Evolutionary conservation across 2,888 invertebrate genomes (phyloP).

Genomic region (Linyphia triangularis): DNA sequence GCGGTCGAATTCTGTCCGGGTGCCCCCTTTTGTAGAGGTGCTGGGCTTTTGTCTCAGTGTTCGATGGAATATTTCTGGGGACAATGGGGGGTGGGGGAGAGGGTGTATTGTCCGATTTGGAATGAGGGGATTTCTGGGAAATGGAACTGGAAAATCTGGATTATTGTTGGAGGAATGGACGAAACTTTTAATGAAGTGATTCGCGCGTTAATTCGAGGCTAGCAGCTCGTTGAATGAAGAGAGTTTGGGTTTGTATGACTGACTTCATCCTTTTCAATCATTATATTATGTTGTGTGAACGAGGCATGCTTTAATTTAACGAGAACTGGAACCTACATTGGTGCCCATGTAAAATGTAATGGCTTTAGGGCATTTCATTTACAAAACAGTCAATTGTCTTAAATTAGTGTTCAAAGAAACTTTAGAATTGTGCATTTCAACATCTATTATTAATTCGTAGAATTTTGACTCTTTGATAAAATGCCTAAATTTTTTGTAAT

Average conservation of each 20-base stretch:
- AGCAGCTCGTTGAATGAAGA: not conserved
- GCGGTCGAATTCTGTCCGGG: conserved; percentile 32
- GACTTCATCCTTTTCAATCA: not conserved
- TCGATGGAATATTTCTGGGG: not conserved
- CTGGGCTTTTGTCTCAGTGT: conserved; percentile 46
- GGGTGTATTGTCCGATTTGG: not conserved
- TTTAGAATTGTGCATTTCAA: too few relatives aligned
- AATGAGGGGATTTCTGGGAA: not conserved
- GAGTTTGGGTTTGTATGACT: not conserved
- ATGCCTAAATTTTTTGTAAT: too few relatives aligned
- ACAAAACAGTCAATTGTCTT: too few relatives aligned
- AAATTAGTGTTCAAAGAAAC: too few relatives aligned
- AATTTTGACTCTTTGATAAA: too few relatives aligned
- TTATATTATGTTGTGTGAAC: not conserved
- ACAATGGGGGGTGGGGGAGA: not conserved
- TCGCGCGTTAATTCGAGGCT: not conserved
- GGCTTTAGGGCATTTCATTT: too few relatives aligned
- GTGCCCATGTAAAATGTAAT: too few relatives aligned
- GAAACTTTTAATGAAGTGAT: not conserved
- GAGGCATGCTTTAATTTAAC: too few relatives aligned
- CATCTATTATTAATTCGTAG: too few relatives aligned
- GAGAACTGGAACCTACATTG: too few relatives aligned
- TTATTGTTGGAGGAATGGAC: not conserved
- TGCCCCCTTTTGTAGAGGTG: not conserved
- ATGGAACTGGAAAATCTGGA: not conserved